These are phyloP conservation scores for Clivina fossor DNA, from an alignment of 2,888 invertebrate species.

Conservation along the genomic window DNA sequence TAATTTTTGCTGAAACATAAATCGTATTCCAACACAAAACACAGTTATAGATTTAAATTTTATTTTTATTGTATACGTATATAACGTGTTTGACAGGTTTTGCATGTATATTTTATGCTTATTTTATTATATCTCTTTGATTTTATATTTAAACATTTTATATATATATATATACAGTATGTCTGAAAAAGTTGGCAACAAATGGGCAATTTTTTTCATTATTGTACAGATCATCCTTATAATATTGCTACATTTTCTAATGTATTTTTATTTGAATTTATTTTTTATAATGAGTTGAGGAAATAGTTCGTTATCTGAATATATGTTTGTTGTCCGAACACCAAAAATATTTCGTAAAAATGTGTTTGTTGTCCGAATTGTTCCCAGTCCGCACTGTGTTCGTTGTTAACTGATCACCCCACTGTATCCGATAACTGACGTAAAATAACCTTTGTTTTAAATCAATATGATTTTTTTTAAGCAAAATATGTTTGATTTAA, in stretches of 20 bases:
- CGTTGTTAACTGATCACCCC: not conserved
- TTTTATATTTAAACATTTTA: conserved; percentile 1
- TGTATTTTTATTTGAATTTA: too few species aligned
- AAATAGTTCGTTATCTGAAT: too few species aligned
- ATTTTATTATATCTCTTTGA: not conserved
- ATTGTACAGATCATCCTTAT: too few species aligned
- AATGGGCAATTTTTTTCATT: too few species aligned
- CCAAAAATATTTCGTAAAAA: too few species aligned
- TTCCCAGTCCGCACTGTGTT: not conserved
- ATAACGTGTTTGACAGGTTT: conserved; percentile 24
- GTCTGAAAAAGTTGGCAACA: not conserved
- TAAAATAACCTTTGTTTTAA: too few species aligned
- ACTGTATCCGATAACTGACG: not conserved
- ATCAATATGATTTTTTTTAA: not conserved
- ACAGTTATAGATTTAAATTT: conserved; percentile 1
- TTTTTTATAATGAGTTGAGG: too few species aligned
- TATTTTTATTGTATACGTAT: conserved; percentile 9
- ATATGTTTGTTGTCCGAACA: too few species aligned
- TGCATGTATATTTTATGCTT: not conserved
- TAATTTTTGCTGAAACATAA: conserved; percentile 26
- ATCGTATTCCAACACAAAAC: conserved; percentile 2
- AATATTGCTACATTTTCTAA: too few species aligned
- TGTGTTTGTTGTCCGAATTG: too few species aligned
- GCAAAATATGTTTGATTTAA: too few species aligned
- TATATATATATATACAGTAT: too few species aligned